These are phyloP conservation scores for Betta splendens DNA, from an alignment of 2,797 vertebrate species.

Conservation along the genomic window DNA sequence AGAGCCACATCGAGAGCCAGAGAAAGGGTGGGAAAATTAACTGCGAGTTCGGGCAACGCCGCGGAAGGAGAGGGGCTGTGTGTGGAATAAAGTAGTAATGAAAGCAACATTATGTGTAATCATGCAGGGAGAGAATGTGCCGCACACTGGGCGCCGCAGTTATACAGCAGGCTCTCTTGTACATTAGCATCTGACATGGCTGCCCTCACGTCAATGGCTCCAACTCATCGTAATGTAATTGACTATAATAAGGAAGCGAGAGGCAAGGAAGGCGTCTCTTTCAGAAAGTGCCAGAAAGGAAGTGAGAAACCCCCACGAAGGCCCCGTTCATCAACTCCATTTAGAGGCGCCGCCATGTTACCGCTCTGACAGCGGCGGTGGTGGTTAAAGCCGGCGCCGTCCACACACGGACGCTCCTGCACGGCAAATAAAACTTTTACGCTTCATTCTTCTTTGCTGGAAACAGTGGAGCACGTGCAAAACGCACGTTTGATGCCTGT, in stretches of 20 bases:
- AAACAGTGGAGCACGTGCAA: slow-evolving; percentile 7
- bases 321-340: slow-evolving; percentile 5
- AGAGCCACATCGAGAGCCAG: slow-evolving; percentile 30
- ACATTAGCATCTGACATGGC: slow-evolving; percentile 53
- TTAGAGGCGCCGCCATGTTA: slow-evolving; percentile 3
- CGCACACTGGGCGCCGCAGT: slow-evolving; percentile 42
- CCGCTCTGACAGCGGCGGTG: too few relatives aligned
- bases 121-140: slow-evolving; percentile 57
- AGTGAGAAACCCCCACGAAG: background rate
- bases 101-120: slow-evolving; percentile 66
- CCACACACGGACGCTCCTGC: background rate
- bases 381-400: background rate
- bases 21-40: slow-evolving; percentile 42
- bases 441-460: slow-evolving; percentile 11
- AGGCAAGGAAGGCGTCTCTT: slow-evolving; percentile 10
- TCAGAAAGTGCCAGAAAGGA: slow-evolving; percentile 10
- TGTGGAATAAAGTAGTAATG: slow-evolving; percentile 53
- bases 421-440: background rate
- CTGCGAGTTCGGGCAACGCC: slow-evolving; percentile 34
- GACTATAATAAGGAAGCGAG: slow-evolving; percentile 32
- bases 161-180: slow-evolving; percentile 34
- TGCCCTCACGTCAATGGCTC: slow-evolving; percentile 32
- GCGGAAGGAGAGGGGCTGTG: slow-evolving; percentile 12
- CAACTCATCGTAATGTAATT: slow-evolving; percentile 28
- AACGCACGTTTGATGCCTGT: slow-evolving; percentile 40